Percentiles rank a stretch among this genome's conserved stretches.
Conservation (phyloP, 2,888 invertebrate genomes). For the Gnatocerus cornutus region DNA sequence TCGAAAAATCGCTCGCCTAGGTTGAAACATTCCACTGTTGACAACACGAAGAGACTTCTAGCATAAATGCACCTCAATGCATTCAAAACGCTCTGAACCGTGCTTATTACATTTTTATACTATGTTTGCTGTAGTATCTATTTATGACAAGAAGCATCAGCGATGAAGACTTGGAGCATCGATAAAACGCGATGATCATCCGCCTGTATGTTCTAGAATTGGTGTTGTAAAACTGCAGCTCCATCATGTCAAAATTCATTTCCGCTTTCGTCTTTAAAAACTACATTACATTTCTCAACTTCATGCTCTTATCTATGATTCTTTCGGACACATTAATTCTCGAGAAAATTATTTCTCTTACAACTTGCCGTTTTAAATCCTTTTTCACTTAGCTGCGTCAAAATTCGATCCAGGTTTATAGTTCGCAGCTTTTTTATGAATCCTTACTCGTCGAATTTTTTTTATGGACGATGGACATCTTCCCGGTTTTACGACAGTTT, state of each 20-base stretch:
- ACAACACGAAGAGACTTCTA: no score
- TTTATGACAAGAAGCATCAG: background rate
- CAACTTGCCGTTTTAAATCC: slow-evolving; percentile 1
- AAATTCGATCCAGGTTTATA: background rate
- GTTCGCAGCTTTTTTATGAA: background rate
- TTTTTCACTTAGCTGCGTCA: background rate
- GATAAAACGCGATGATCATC: background rate
- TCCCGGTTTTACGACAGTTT: background rate
- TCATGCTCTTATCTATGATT: background rate
- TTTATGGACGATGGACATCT: slow-evolving; percentile 1
- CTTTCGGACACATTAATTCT: background rate
- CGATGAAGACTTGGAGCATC: background rate
- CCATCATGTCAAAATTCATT: background rate
- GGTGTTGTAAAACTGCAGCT: background rate
- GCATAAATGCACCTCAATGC: no score
- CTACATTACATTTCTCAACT: slow-evolving; percentile 1
- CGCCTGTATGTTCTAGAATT: background rate
- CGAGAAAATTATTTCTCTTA: background rate
- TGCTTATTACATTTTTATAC: no score
- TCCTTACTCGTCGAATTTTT: background rate
- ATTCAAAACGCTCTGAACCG: no score
- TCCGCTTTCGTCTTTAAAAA: background rate
- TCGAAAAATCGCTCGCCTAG: no score
- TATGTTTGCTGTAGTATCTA: no score
- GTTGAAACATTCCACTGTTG: no score